A percentile compares a stretch with the other conserved stretches of the same genome.
Evolutionary conservation across 2,888 invertebrate genomes (phyloP).

Genomic region (Mimas tiliae): DNA sequence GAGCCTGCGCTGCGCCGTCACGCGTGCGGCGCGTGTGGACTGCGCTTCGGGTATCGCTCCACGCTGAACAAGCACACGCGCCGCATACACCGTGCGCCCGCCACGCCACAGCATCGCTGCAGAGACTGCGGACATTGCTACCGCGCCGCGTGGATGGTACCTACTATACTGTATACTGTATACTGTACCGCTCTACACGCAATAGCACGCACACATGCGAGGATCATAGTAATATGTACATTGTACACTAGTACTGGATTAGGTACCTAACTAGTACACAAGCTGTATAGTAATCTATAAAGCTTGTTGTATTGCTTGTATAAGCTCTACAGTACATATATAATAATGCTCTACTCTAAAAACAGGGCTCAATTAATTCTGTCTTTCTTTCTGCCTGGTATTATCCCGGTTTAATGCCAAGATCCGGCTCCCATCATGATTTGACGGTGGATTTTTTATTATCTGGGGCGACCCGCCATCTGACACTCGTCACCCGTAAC

Average conservation of each 20-base stretch:
- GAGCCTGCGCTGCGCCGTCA: constrained; percentile 61
- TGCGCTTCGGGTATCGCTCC: constrained; percentile 69
- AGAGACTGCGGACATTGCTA: constrained; percentile 53
- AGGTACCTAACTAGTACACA: no score
- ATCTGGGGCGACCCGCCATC: no score
- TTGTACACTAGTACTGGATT: background rate
- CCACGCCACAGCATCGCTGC: constrained; percentile 51
- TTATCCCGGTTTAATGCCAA: no score
- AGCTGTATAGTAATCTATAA: no score
- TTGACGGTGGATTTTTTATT: no score
- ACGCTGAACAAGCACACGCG: constrained; percentile 70
- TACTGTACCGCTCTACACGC: background rate
- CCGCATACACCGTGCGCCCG: constrained; percentile 54
- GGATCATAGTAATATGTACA: background rate
- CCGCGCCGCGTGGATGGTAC: constrained; percentile 66
- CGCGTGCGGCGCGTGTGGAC: constrained; percentile 60
- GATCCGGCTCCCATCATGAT: no score
- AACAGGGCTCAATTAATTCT: no score
- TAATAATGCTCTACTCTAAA: no score
- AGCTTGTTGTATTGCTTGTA: no score
- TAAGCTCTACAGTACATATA: no score
- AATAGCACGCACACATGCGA: background rate
- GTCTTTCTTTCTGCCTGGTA: no score
- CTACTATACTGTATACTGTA: constrained; percentile 25
- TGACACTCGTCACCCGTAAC: no score